Evolutionary conservation across 2,888 invertebrate species (phyloP).

Genomic region (Cataglyphis rosenhaueri): DNA sequence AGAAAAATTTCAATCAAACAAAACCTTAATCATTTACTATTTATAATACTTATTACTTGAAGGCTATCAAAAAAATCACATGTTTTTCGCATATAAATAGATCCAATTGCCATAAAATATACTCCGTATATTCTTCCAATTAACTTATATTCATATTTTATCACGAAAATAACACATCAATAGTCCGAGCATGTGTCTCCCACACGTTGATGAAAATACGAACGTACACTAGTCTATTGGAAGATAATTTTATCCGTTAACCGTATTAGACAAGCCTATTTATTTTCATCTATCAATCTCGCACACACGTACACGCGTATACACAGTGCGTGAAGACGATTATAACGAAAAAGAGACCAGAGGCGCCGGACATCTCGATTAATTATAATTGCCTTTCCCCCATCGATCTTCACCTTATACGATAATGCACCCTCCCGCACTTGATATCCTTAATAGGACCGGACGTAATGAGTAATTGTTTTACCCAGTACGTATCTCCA

Average conservation of each 20-base stretch:
- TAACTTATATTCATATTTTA: slow-evolving; percentile 25
- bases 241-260: slow-evolving; percentile 72
- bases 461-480: slow-evolving; percentile 60
- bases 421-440: slow-evolving; percentile 44
- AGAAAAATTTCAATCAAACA: not conserved
- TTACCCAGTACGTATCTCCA: slow-evolving; percentile 8
- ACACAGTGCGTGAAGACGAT: slow-evolving; percentile 22
- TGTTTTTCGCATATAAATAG: not conserved
- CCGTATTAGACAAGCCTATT: slow-evolving; percentile 66
- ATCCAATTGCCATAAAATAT: not conserved
- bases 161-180: slow-evolving; percentile 19
- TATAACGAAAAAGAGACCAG: slow-evolving; percentile 28
- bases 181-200: not conserved
- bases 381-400: slow-evolving; percentile 63
- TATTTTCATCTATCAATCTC: slow-evolving; percentile 60
- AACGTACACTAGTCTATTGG: slow-evolving; percentile 25
- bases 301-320: not conserved
- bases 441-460: slow-evolving; percentile 54
- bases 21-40: slow-evolving; percentile 5
- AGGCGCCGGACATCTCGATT: slow-evolving; percentile 62
- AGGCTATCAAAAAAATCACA: slow-evolving; percentile 11
- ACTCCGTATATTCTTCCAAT: not conserved
- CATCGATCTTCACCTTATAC: slow-evolving; percentile 67
- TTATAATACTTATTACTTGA: slow-evolving; percentile 24
- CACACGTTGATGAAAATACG: slow-evolving; percentile 1